Evolutionary conservation across 2,113 vertebrate species (phyloP).

Genomic region (Oreocharis arfaki): DNA sequence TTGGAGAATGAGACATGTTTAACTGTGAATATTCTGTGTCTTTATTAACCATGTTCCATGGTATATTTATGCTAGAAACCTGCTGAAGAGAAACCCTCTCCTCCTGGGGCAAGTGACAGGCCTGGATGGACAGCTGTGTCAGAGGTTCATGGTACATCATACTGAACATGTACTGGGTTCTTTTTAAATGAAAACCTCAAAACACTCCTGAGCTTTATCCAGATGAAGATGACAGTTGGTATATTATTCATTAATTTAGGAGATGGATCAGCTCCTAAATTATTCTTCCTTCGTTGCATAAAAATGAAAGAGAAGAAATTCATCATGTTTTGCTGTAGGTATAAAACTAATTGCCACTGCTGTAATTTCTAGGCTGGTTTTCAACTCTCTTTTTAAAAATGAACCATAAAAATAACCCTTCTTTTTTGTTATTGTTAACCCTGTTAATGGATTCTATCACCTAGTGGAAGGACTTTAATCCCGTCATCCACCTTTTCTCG

Average conservation of each 20-base stretch:
- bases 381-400: background rate
- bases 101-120: background rate
- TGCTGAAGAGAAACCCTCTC: background rate
- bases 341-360: conserved; percentile 22
- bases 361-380: background rate
- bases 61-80: background rate
- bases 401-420: conserved; percentile 1
- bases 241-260: background rate
- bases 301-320: background rate
- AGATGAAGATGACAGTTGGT: background rate
- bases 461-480: conserved; percentile 17
- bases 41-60: background rate
- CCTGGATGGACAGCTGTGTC: background rate
- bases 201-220: background rate
- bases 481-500: background rate
- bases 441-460: conserved; percentile 25
- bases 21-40: background rate
- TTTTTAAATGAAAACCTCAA: background rate
- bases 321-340: background rate
- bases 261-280: background rate
- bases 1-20: background rate
- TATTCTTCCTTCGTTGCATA: background rate
- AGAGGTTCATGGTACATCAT: background rate
- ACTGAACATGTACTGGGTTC: background rate
- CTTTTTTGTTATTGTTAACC: conserved; percentile 31